Evolutionary conservation across 2,797 vertebrate species (phyloP).

Genomic region (Scarus forsteni): DNA sequence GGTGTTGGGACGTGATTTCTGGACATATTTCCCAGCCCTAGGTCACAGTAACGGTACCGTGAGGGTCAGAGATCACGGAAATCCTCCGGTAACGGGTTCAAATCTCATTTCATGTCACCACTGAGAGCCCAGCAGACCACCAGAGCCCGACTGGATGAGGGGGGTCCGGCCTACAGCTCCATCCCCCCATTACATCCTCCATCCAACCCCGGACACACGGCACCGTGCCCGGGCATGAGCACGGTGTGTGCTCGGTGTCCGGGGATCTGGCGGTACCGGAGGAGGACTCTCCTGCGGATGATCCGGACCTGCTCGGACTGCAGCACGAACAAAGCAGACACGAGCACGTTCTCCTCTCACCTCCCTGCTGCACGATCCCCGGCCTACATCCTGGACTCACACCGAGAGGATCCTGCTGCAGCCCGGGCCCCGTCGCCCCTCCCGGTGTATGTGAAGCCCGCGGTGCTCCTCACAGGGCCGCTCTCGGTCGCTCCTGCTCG

Average conservation of each 20-base stretch:
- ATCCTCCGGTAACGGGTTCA: background rate
- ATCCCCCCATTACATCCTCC: background rate
- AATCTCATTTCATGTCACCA: background rate
- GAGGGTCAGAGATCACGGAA: too few relatives aligned
- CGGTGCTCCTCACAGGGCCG: conserved; percentile 1
- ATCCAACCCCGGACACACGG: background rate
- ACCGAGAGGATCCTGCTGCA: background rate
- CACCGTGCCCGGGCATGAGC: background rate
- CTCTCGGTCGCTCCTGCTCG: conserved; percentile 1
- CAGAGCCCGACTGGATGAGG: background rate
- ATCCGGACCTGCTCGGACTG: background rate
- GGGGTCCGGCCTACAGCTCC: conserved; percentile 6
- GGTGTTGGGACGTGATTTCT: too few relatives aligned
- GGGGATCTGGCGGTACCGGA: too few relatives aligned
- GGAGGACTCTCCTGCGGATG: background rate
- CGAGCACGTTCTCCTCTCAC: conserved; percentile 28
- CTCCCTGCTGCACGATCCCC: conserved; percentile 36
- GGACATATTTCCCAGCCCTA: too few relatives aligned
- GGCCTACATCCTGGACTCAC: conserved; percentile 33
- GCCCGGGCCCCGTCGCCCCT: too few relatives aligned
- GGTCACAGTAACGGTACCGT: too few relatives aligned
- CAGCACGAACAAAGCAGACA: conserved; percentile 13
- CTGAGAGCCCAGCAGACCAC: background rate
- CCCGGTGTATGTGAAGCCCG: background rate
- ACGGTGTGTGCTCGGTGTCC: background rate